phyloP scores from a whole-genome alignment of 2,797 vertebrate species.

The Microctenopoma steveboyesi region DNA sequence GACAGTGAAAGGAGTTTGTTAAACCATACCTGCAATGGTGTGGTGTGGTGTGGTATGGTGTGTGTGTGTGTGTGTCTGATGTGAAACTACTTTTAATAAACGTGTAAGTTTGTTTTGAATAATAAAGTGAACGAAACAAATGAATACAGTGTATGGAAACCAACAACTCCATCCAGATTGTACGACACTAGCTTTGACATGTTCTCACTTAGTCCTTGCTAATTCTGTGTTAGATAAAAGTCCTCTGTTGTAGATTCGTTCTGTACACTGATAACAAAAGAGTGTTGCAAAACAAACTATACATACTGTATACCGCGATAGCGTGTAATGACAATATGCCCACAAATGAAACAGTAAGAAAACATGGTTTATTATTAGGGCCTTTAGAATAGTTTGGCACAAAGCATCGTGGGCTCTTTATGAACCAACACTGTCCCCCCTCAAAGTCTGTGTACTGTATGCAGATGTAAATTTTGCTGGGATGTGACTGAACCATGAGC shows the following conservation, averaged over 20 bases:
- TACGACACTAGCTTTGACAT: slow-evolving; percentile 69
- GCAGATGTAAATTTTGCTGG: slow-evolving; percentile 45
- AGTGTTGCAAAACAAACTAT: slow-evolving; percentile 60
- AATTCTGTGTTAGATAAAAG: slow-evolving; percentile 47
- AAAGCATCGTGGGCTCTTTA: slow-evolving; percentile 50
- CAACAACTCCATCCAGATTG: slow-evolving; percentile 63
- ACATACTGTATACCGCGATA: slow-evolving; percentile 58
- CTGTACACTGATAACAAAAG: slow-evolving; percentile 62
- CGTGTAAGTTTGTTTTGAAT: slow-evolving; percentile 63
- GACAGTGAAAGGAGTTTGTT: slow-evolving; percentile 54
- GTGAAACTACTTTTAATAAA: slow-evolving; percentile 50
- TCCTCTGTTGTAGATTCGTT: slow-evolving; percentile 52
- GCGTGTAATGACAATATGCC: slow-evolving; percentile 68
- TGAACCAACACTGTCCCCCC: slow-evolving; percentile 16
- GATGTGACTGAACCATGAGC: slow-evolving; percentile 35
- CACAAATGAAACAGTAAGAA: slow-evolving; percentile 67
- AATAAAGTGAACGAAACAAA: slow-evolving; percentile 67
- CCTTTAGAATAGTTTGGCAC: slow-evolving; percentile 50
- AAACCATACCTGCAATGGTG: slow-evolving; percentile 42
- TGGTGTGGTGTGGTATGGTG: slow-evolving; percentile 14
- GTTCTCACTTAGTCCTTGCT: slow-evolving; percentile 36
- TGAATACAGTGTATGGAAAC: slow-evolving; percentile 75
- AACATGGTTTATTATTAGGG: slow-evolving; percentile 47
- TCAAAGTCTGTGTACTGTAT: slow-evolving; percentile 43
- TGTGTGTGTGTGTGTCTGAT: slow-evolving; percentile 16